A percentile compares a stretch with the other conserved stretches of the same genome.
These are phyloP conservation scores for Mythimna lalbum DNA, from an alignment of 2,888 invertebrate genomes.

Conservation along the genomic window DNA sequence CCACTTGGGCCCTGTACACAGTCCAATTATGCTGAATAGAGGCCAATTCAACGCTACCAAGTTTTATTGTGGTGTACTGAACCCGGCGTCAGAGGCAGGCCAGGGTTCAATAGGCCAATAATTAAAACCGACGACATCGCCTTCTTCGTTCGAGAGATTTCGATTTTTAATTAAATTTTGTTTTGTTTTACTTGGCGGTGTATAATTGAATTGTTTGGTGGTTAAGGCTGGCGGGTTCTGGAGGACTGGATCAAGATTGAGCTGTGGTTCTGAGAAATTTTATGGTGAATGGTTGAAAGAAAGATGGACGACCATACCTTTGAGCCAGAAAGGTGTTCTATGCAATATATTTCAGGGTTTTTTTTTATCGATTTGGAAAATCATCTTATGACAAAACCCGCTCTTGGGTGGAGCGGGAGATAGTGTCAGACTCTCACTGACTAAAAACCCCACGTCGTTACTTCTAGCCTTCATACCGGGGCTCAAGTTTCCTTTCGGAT, in stretches of 20 bases:
- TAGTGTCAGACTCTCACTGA: too few relatives aligned
- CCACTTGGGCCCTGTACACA: conserved; percentile 75
- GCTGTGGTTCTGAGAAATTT: neutral
- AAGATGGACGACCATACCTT: neutral
- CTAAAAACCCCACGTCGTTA: too few relatives aligned
- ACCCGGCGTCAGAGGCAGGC: conserved; percentile 85
- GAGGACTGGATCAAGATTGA: conserved; percentile 13
- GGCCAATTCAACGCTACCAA: conserved; percentile 85
- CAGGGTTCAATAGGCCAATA: conserved; percentile 83
- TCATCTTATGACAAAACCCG: too few relatives aligned
- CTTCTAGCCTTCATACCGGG: too few relatives aligned
- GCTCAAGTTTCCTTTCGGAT: too few relatives aligned
- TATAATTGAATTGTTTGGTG: conserved; percentile 60
- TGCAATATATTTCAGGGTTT: too few relatives aligned
- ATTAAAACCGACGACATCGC: conserved; percentile 85
- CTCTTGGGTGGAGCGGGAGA: too few relatives aligned
- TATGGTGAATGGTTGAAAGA: neutral
- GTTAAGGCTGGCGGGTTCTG: conserved; percentile 25
- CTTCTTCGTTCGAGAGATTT: conserved; percentile 77
- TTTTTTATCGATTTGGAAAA: too few relatives aligned
- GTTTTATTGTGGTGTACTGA: conserved; percentile 82
- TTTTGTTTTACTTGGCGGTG: conserved; percentile 77
- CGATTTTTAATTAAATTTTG: conserved; percentile 84
- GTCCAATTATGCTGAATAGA: conserved; percentile 87
- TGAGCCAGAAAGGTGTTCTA: too few relatives aligned